Conservation (phyloP, 2,888 invertebrate genomes). For the Drosophila mimica region DNA sequence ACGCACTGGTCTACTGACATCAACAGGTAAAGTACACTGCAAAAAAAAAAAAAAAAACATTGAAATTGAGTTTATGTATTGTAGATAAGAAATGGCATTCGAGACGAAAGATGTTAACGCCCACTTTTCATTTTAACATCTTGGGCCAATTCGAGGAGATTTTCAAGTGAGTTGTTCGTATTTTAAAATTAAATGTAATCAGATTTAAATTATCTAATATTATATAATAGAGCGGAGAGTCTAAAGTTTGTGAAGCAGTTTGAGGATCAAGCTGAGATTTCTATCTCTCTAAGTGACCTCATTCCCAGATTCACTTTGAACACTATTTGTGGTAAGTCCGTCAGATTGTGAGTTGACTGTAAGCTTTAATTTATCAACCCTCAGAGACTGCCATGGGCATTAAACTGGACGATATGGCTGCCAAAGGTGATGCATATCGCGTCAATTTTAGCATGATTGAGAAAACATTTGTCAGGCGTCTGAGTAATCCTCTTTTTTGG, state of each 20-base stretch:
- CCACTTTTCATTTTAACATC: conserved; percentile 82
- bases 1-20: conserved; percentile 72
- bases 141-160: conserved; percentile 77
- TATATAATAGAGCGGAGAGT: conserved; percentile 72
- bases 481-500: conserved; percentile 69
- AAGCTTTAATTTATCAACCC: not conserved
- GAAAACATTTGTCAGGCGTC: conserved; percentile 63
- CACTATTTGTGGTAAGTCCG: conserved; percentile 72
- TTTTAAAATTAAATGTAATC: not conserved
- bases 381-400: conserved; percentile 81
- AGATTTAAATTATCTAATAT: not conserved
- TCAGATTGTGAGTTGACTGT: not conserved
- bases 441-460: conserved; percentile 71
- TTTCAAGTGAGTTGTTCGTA: conserved; percentile 68
- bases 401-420: conserved; percentile 73
- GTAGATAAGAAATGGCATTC: conserved; percentile 79
- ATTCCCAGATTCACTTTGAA: conserved; percentile 81
- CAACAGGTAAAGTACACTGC: conserved; percentile 54
- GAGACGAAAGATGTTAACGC: conserved; percentile 79
- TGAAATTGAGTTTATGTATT: not conserved
- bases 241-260: conserved; percentile 70
- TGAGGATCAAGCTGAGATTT: conserved; percentile 31
- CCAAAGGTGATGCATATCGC: conserved; percentile 75
- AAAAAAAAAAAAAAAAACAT: not conserved
- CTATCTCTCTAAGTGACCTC: conserved; percentile 65